phyloP scores from a whole-genome alignment of 2,888 invertebrate genomes.

The Amphipyra berbera region DNA sequence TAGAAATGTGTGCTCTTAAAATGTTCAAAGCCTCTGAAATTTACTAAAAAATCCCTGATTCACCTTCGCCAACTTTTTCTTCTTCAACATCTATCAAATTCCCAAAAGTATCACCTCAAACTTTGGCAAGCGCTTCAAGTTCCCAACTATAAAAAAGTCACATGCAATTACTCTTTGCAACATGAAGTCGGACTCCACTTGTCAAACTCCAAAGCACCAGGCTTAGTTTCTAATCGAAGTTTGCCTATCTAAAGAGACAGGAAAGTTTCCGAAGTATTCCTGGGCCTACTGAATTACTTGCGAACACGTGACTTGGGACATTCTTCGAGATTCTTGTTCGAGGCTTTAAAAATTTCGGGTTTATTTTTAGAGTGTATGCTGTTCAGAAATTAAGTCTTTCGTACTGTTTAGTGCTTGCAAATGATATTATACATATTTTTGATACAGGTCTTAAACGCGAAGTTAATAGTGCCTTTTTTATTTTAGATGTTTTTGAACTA shows the following conservation, averaged over 20 bases:
- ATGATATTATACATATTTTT: conserved; percentile 10
- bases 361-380: conserved; percentile 28
- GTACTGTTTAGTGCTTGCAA: not conserved
- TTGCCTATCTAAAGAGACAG: conserved; percentile 60
- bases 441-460: not conserved
- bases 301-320: conserved; percentile 56
- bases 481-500: too few species aligned
- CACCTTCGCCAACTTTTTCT: conserved; percentile 32
- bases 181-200: conserved; percentile 60
- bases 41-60: conserved; percentile 9
- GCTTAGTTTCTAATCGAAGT: conserved; percentile 66
- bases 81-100: conserved; percentile 41
- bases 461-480: not conserved
- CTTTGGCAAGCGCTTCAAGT: conserved; percentile 45
- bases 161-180: conserved; percentile 60
- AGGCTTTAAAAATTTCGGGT: conserved; percentile 37
- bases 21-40: conserved; percentile 7
- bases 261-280: conserved; percentile 57
- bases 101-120: conserved; percentile 46
- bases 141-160: conserved; percentile 55
- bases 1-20: not conserved
- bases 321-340: conserved; percentile 38
- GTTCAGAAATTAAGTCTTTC: conserved; percentile 11
- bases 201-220: conserved; percentile 56
- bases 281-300: conserved; percentile 60